Conservation (phyloP, 2,888 invertebrate genomes). For the Diabrotica balteata region DNA sequence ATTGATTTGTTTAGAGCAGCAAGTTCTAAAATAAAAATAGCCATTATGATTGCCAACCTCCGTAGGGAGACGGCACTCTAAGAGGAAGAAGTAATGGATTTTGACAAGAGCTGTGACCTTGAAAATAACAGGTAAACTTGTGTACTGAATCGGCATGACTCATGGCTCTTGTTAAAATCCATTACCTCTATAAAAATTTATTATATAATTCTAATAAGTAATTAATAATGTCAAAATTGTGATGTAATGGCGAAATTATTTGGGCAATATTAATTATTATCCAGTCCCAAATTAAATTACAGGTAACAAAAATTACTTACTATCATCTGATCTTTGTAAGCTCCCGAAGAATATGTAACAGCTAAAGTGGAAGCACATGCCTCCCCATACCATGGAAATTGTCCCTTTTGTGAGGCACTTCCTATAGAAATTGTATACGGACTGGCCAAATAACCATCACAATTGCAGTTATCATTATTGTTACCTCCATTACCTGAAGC, state of each 20-base stretch:
- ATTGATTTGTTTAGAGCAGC: no score
- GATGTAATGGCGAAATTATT: background rate
- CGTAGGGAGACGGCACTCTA: no score
- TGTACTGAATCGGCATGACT: no score
- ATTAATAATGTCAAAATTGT: no score
- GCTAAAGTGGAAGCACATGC: slow-evolving; percentile 87
- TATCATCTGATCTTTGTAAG: slow-evolving; percentile 85
- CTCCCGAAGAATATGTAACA: slow-evolving; percentile 88
- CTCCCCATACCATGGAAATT: slow-evolving; percentile 92
- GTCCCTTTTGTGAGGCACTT: slow-evolving; percentile 82
- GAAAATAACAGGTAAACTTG: no score
- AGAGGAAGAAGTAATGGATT: no score
- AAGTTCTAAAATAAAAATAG: no score
- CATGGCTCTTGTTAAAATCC: no score
- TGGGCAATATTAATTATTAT: background rate
- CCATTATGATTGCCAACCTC: no score
- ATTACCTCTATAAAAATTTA: no score
- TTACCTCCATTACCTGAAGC: slow-evolving; percentile 92
- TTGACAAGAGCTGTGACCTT: no score
- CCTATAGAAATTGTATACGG: slow-evolving; percentile 89
- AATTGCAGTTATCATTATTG: slow-evolving; percentile 85
- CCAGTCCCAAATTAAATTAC: background rate
- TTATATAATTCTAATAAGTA: background rate
- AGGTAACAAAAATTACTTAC: slow-evolving; percentile 63
- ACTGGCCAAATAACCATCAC: slow-evolving; percentile 87